These are phyloP conservation scores for Gymnocheta viridis DNA, from an alignment of 2,888 invertebrate genomes.

Conservation along the genomic window DNA sequence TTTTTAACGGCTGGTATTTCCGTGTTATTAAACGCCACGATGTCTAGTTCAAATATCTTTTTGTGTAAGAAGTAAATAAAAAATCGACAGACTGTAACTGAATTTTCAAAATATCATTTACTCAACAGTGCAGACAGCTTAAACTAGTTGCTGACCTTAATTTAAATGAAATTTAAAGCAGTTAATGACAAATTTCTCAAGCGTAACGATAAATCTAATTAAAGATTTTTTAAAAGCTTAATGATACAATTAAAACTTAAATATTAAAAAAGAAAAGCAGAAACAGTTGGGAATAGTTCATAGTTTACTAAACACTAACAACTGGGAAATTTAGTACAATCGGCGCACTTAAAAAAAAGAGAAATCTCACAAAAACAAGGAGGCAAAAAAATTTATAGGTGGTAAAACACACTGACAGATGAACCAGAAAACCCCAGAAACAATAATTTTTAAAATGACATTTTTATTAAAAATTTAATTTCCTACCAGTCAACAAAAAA, in stretches of 20 bases:
- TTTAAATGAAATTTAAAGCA: neutral
- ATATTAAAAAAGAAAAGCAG: neutral
- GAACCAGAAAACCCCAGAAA: slow-evolving; percentile 12
- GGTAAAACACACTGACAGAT: neutral
- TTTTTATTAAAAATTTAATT: slow-evolving; percentile 57
- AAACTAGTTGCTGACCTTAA: neutral
- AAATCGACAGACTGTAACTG: slow-evolving; percentile 29
- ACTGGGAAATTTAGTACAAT: slow-evolving; percentile 43
- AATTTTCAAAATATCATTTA: neutral
- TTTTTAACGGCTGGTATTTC: neutral
- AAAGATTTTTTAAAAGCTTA: slow-evolving; percentile 17
- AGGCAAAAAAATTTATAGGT: neutral
- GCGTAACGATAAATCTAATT: slow-evolving; percentile 35
- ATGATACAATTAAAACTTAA: slow-evolving; percentile 6
- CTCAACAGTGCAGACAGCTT: neutral
- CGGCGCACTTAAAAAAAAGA: neutral
- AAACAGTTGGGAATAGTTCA: neutral
- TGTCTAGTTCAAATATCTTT: neutral
- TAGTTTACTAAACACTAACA: slow-evolving; percentile 31
- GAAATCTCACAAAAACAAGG: neutral
- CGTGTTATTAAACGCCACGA: slow-evolving; percentile 14
- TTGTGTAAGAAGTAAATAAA: neutral
- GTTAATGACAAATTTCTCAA: neutral
- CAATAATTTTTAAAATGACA: slow-evolving; percentile 63
- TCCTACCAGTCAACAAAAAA: slow-evolving; percentile 18